Percentiles rank a stretch among this genome's conserved stretches.
Evolutionary conservation across 2,797 vertebrate species (phyloP).

Genomic region (Psittacula derbiana): DNA sequence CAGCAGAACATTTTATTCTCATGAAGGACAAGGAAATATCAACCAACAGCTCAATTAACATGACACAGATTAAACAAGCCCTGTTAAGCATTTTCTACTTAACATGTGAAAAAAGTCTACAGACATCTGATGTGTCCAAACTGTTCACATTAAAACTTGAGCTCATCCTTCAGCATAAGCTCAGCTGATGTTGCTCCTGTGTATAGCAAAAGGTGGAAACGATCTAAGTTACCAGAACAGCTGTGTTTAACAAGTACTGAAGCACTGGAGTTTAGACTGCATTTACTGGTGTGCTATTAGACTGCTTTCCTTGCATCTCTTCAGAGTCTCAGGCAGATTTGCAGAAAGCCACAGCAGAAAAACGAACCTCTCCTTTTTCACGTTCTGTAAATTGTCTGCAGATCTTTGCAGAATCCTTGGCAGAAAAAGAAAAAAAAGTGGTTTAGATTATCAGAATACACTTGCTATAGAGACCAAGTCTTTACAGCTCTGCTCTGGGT

Average conservation of each 20-base stretch:
- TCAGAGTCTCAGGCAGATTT: slow-evolving; percentile 72
- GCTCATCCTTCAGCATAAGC: slow-evolving; percentile 43
- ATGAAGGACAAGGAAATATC: slow-evolving; percentile 70
- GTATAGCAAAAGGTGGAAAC: slow-evolving; percentile 37
- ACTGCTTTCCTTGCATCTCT: background rate
- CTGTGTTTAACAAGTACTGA: slow-evolving; percentile 63
- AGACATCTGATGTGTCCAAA: slow-evolving; percentile 43
- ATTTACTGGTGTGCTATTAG: slow-evolving; percentile 28
- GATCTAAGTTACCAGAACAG: slow-evolving; percentile 54
- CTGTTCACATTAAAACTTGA: slow-evolving; percentile 45
- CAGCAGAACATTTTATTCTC: slow-evolving; percentile 75
- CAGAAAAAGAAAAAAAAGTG: background rate
- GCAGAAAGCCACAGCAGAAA: slow-evolving; percentile 93
- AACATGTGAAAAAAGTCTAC: slow-evolving; percentile 56
- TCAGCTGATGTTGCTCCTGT: slow-evolving; percentile 52
- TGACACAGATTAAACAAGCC: slow-evolving; percentile 69
- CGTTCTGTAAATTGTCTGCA: slow-evolving; percentile 90
- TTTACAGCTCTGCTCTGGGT: background rate
- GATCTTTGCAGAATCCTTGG: slow-evolving; percentile 89
- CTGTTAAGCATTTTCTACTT: slow-evolving; percentile 64
- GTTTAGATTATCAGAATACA: background rate
- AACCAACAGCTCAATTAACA: slow-evolving; percentile 70
- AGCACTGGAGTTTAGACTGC: slow-evolving; percentile 65
- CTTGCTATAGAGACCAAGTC: background rate
- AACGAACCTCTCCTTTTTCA: slow-evolving; percentile 91